Conservation (phyloP, 2,797 vertebrate genomes). For the Syngnathus rostellatus region DNA sequence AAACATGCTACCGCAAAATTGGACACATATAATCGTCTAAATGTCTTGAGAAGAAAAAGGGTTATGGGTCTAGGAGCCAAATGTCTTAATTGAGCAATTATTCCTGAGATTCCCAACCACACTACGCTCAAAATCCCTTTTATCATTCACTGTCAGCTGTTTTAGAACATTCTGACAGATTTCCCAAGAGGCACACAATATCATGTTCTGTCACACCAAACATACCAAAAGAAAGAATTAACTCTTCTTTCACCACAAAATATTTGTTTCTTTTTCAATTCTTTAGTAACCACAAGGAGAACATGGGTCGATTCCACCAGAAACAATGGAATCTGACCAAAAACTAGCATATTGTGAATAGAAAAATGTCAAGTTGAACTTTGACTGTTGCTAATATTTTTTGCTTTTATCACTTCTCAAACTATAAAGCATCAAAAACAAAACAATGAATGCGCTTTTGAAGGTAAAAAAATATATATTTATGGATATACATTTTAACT, state of each 20-base stretch:
- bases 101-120: neutral
- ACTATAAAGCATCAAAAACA: no score
- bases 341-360: no score
- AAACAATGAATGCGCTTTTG: no score
- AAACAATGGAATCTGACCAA: no score
- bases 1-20: constrained; percentile 1
- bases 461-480: no score
- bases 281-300: neutral
- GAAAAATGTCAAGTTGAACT: no score
- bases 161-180: neutral
- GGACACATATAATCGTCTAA: neutral
- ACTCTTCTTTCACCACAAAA: neutral
- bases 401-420: no score
- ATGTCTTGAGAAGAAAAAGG: neutral
- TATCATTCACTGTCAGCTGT: neutral
- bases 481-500: no score
- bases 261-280: neutral
- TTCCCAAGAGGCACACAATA: neutral
- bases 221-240: neutral
- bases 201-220: no score
- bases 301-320: neutral
- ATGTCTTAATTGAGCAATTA: neutral
- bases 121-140: neutral
- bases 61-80: neutral
- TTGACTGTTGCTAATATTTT: no score